A percentile compares a stretch with the other conserved stretches of the same genome.
Evolutionary conservation across 2,888 invertebrate genomes (phyloP).

Genomic region (Seira sanloemensis): DNA sequence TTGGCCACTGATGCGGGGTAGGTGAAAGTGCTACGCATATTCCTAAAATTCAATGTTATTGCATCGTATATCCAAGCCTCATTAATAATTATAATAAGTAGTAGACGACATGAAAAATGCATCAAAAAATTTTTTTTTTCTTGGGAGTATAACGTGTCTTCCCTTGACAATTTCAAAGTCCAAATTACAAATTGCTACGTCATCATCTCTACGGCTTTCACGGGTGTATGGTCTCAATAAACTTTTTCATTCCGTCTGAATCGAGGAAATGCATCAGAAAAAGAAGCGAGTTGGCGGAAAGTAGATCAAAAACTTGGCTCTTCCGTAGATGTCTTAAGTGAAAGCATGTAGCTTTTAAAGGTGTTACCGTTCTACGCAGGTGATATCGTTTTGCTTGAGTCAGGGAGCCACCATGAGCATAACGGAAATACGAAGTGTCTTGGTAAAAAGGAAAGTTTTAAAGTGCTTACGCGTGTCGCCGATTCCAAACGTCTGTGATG

Average conservation of each 20-base stretch:
- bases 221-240: background rate
- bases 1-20: no score
- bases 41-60: no score
- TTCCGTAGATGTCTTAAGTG: background rate
- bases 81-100: no score
- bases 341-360: background rate
- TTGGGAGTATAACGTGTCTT: no score
- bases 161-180: no score
- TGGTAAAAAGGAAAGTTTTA: slow-evolving; percentile 62
- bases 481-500: slow-evolving; percentile 68
- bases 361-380: background rate
- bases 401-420: no score
- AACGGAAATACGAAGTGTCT: no score
- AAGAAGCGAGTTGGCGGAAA: background rate
- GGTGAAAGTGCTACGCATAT: no score
- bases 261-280: background rate
- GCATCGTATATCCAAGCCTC: no score
- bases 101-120: no score
- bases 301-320: background rate
- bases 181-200: background rate
- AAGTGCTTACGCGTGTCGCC: slow-evolving; percentile 73
- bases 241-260: background rate
- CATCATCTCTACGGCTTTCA: background rate
- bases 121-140: no score
- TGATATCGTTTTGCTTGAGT: background rate